A percentile compares a stretch with the other conserved stretches of the same genome.
Conservation (phyloP, 2,797 vertebrate genomes). For the Tadarida brasiliensis region DNA sequence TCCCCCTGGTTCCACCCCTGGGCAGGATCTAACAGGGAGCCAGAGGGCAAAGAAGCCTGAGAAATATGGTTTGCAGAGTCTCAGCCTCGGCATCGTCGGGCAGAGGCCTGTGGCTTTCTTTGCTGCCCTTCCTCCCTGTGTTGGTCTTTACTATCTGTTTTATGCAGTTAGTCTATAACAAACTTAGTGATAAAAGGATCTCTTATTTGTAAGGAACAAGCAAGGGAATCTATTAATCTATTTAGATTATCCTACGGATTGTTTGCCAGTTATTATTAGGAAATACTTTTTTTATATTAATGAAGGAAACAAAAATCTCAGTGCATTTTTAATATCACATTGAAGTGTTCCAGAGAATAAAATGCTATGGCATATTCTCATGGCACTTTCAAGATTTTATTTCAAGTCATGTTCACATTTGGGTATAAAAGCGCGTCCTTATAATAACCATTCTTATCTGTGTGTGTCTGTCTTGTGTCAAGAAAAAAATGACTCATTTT, state of each 20-base stretch:
- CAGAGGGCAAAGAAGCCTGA: background rate
- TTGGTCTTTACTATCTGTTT: background rate
- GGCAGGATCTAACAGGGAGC: background rate
- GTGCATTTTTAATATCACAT: slow-evolving; percentile 20
- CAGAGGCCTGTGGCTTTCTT: background rate
- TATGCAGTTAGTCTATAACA: background rate
- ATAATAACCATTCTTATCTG: background rate
- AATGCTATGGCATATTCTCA: background rate
- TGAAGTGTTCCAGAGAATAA: background rate
- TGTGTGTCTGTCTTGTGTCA: background rate
- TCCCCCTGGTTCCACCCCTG: rapidly evolving
- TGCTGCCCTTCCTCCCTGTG: background rate
- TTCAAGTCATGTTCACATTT: slow-evolving; percentile 3
- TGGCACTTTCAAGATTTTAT: slow-evolving; percentile 5
- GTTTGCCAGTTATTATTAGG: background rate
- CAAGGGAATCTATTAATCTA: background rate
- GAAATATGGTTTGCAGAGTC: background rate
- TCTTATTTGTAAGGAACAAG: background rate
- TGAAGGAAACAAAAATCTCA: background rate
- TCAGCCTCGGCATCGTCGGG: background rate
- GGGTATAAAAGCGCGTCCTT: background rate
- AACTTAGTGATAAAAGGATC: background rate
- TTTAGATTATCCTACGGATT: background rate
- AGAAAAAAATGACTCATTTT: background rate
- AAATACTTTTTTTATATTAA: background rate